Conservation (phyloP, 2,113 vertebrate species). For the Cavia porcellus region DNA sequence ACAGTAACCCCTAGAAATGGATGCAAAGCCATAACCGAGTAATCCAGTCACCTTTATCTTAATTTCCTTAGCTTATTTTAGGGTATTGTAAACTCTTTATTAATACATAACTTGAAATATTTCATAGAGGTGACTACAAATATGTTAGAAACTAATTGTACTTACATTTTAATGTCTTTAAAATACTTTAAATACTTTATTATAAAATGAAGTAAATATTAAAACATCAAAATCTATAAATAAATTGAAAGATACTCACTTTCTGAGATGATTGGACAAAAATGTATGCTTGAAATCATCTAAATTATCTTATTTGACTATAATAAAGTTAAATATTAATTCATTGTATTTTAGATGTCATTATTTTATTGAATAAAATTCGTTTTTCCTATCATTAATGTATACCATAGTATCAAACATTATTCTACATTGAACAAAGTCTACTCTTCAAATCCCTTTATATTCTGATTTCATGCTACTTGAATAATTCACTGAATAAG, state of each 20-base stretch:
- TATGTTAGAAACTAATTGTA: neutral
- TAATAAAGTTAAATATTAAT: neutral
- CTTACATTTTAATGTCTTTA: neutral
- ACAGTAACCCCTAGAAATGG: neutral
- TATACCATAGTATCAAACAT: neutral
- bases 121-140: neutral
- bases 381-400: neutral
- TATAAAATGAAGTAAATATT: neutral
- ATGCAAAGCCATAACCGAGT: neutral
- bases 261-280: neutral
- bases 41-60: neutral
- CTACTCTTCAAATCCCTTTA: neutral
- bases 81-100: neutral
- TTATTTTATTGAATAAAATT: neutral
- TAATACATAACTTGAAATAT: neutral
- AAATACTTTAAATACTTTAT: neutral
- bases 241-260: neutral
- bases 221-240: neutral
- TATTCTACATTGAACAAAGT: neutral
- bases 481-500: conserved; percentile 55
- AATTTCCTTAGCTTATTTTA: neutral
- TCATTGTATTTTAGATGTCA: neutral
- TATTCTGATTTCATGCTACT: conserved; percentile 24
- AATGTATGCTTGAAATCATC: neutral
- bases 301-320: neutral